Conservation (phyloP, 2,888 invertebrate genomes). For the Cryptops parisi region DNA sequence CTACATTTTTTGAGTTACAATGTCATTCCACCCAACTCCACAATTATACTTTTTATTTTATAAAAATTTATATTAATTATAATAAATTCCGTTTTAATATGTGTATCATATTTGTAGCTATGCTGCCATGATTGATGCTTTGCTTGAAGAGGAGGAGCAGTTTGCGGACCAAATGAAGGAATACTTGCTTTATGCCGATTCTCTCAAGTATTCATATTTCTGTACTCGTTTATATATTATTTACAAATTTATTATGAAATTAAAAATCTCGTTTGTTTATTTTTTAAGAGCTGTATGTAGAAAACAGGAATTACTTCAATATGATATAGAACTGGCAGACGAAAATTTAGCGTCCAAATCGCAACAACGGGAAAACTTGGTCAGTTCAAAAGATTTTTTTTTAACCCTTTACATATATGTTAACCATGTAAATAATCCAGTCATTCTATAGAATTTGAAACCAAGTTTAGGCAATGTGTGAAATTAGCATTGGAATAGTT, state of each 20-base stretch:
- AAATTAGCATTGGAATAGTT: no score
- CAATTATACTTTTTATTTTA: no score
- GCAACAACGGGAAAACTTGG: slow-evolving; percentile 37
- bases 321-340: slow-evolving; percentile 54
- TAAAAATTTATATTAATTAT: no score
- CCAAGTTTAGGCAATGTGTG: no score
- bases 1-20: no score
- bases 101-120: no score
- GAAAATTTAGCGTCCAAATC: slow-evolving; percentile 42
- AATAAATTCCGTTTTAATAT: no score
- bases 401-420: not conserved
- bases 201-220: slow-evolving; percentile 36
- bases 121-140: slow-evolving; percentile 54
- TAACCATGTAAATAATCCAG: no score
- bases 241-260: not conserved
- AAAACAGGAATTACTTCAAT: slow-evolving; percentile 56
- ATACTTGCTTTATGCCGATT: slow-evolving; percentile 59
- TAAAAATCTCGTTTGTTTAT: slow-evolving; percentile 7
- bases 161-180: slow-evolving; percentile 70
- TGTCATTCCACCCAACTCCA: no score
- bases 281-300: slow-evolving; percentile 48
- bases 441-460: no score
- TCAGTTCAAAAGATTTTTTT: not conserved
- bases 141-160: slow-evolving; percentile 66
- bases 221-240: slow-evolving; percentile 1